These are phyloP conservation scores for Tetanocera ferruginea DNA, from an alignment of 2,888 invertebrate genomes.

Conservation along the genomic window DNA sequence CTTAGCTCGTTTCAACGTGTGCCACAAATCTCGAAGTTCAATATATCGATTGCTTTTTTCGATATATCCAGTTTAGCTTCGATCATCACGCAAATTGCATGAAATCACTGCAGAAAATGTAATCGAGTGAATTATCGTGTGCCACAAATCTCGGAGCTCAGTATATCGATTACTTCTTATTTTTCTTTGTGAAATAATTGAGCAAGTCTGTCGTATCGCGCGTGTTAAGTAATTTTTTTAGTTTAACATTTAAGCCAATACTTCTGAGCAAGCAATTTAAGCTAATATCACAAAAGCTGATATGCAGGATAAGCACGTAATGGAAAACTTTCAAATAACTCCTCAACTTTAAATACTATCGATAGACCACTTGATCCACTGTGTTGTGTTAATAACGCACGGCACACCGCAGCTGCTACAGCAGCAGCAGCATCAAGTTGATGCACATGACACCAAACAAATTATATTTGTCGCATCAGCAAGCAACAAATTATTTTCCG, in stretches of 20 bases:
- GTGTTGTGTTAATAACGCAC: background rate
- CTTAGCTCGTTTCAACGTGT: too few relatives aligned
- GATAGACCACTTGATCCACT: background rate
- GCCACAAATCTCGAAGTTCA: too few relatives aligned
- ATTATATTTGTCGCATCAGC: constrained; percentile 65
- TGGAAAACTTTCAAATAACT: background rate
- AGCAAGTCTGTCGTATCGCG: too few relatives aligned
- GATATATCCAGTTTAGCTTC: constrained; percentile 3
- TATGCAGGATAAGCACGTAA: background rate
- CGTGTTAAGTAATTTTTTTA: too few relatives aligned
- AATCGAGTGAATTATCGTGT: constrained; percentile 68
- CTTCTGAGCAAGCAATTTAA: background rate
- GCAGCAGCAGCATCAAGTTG: constrained; percentile 50
- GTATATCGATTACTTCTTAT: too few relatives aligned
- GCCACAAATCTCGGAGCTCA: too few relatives aligned
- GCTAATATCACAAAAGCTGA: background rate
- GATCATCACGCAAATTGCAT: constrained; percentile 28
- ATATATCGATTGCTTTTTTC: too few relatives aligned
- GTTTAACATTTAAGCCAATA: background rate
- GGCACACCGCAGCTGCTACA: background rate
- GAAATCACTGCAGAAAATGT: constrained; percentile 45
- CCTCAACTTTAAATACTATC: background rate
- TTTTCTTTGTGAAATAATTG: too few relatives aligned
- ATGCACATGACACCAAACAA: constrained; percentile 63
- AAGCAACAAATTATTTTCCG: constrained; percentile 60